These are phyloP conservation scores for Aleiodes leptofemur DNA, from an alignment of 2,888 invertebrate species.

Conservation along the genomic window DNA sequence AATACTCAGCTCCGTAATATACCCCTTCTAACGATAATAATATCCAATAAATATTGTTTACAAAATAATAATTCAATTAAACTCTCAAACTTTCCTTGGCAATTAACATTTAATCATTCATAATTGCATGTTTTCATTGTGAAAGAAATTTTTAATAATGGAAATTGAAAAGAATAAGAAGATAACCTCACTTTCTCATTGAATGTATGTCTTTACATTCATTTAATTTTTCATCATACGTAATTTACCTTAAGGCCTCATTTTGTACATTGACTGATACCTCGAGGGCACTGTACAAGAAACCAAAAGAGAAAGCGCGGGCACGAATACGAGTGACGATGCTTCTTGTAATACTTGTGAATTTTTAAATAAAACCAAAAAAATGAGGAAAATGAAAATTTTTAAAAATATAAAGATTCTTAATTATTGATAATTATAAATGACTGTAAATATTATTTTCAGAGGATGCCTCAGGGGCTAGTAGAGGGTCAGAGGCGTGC, in stretches of 20 bases:
- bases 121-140: background rate
- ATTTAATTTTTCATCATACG: slow-evolving; percentile 21
- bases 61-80: background rate
- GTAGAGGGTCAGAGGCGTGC: slow-evolving; percentile 71
- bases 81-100: too few species aligned
- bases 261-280: slow-evolving; percentile 18
- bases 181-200: slow-evolving; percentile 13
- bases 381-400: background rate
- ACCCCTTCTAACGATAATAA: background rate
- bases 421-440: background rate
- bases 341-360: background rate
- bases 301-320: slow-evolving; percentile 23
- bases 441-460: slow-evolving; percentile 31
- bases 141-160: background rate
- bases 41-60: slow-evolving; percentile 11
- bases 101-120: too few species aligned
- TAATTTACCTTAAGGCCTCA: slow-evolving; percentile 5
- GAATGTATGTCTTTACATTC: background rate
- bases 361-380: background rate
- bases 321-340: too few species aligned
- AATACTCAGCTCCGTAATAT: slow-evolving; percentile 10
- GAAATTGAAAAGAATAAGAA: background rate
- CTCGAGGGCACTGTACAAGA: slow-evolving; percentile 9
- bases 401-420: background rate
- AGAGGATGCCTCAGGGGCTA: slow-evolving; percentile 74